A percentile compares a stretch with the other conserved stretches of the same genome.
Evolutionary conservation across 2,797 vertebrate genomes (phyloP).

Genomic region (Dromococcyx pavoninus): DNA sequence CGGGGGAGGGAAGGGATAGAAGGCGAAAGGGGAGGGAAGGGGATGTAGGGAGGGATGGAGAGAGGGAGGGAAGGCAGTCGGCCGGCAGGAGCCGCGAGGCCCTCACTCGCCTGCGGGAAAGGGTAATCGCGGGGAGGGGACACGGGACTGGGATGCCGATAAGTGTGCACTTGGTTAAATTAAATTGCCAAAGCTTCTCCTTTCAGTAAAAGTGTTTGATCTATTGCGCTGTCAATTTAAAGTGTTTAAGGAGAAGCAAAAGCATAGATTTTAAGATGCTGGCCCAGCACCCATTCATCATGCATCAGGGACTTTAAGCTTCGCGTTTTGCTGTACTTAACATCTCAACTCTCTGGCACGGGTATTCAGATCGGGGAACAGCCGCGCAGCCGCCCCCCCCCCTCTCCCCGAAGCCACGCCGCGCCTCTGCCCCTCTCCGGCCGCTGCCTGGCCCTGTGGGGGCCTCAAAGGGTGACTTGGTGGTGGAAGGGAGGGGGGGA

Average conservation of each 20-base stretch:
- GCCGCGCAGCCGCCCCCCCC: too few relatives aligned
- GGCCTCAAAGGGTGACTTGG: fast-evolving
- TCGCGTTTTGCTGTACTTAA: constrained; percentile 69
- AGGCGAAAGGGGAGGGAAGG: not conserved
- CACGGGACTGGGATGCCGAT: constrained; percentile 48
- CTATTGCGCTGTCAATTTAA: constrained; percentile 79
- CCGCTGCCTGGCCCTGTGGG: fast-evolving
- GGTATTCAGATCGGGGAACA: too few relatives aligned
- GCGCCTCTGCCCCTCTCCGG: fast-evolving
- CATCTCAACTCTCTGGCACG: constrained; percentile 61
- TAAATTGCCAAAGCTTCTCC: constrained; percentile 72
- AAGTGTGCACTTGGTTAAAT: constrained; percentile 66
- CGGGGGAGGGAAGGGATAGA: not conserved
- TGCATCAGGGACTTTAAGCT: constrained; percentile 67
- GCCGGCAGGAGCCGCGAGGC: not conserved
- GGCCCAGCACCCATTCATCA: constrained; percentile 77
- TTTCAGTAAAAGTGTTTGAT: constrained; percentile 75
- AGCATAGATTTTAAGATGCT: constrained; percentile 77
- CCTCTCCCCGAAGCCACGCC: too few relatives aligned
- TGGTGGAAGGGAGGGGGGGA: not conserved
- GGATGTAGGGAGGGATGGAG: too few relatives aligned
- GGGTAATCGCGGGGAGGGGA: constrained; percentile 32
- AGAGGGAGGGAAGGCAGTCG: not conserved
- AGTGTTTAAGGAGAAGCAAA: constrained; percentile 80
- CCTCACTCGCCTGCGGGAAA: not conserved